Conservation (phyloP, 2,113 vertebrate genomes). For the Macquaria australasica region DNA sequence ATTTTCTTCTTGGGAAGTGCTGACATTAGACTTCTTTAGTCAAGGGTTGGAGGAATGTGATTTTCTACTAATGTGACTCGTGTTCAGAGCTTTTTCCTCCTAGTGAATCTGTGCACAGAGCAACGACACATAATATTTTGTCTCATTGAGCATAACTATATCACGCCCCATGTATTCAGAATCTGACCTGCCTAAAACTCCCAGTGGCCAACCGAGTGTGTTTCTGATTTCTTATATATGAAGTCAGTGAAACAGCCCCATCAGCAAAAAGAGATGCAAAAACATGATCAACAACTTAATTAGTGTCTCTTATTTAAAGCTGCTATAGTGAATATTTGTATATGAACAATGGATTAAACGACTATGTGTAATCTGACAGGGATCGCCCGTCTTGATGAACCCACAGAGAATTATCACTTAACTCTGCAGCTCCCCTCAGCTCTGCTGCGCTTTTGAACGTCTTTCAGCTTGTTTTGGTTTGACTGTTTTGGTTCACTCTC, state of each 20-base stretch:
- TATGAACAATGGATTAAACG: neutral
- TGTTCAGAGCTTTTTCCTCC: constrained; percentile 29
- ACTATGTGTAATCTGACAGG: neutral
- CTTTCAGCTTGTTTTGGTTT: neutral
- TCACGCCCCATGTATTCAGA: constrained; percentile 24
- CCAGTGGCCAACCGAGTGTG: neutral
- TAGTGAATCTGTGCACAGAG: constrained; percentile 50
- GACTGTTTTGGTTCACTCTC: neutral
- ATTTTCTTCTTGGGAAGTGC: constrained; percentile 63
- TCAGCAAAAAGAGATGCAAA: neutral
- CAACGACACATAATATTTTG: constrained; percentile 45
- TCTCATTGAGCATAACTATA: constrained; percentile 53
- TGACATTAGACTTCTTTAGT: constrained; percentile 67
- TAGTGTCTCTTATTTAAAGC: neutral
- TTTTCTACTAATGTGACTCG: constrained; percentile 55
- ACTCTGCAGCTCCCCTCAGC: no score
- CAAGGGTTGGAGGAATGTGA: constrained; percentile 46
- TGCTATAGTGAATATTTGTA: neutral
- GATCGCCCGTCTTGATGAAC: neutral
- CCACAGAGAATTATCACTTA: neutral
- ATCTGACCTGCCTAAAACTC: constrained; percentile 22
- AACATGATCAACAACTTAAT: neutral
- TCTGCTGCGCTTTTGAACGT: neutral
- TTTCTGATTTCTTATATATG: neutral
- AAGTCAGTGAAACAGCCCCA: neutral